Conservation (phyloP, 2,797 vertebrate species). For the Rhadinocentrus ornatus region DNA sequence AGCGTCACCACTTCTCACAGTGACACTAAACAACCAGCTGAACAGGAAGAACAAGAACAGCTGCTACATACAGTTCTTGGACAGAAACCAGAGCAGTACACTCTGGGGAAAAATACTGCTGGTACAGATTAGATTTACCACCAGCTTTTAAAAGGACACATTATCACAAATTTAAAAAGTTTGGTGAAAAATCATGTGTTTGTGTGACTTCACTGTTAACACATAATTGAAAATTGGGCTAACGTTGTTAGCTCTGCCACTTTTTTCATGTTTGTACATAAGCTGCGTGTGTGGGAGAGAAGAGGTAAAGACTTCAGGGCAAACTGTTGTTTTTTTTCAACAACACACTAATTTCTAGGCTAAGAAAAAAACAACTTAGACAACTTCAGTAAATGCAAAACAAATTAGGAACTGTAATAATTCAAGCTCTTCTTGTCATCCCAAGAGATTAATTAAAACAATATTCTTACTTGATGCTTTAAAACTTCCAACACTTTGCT, state of each 20-base stretch:
- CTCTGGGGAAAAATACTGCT: conserved; percentile 25
- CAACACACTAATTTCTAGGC: not conserved
- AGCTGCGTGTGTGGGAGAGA: not conserved
- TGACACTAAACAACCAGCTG: conserved; percentile 43
- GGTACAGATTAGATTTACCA: not conserved
- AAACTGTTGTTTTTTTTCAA: not conserved
- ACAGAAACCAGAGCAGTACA: conserved; percentile 38
- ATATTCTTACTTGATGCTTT: not conserved
- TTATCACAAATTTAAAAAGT: not conserved
- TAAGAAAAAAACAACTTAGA: not conserved
- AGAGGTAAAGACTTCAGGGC: not conserved
- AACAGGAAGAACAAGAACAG: conserved; percentile 63
- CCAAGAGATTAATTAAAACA: not conserved
- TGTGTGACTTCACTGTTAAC: not conserved
- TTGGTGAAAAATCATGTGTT: not conserved
- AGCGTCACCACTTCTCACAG: conserved; percentile 40
- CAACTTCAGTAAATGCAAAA: not conserved
- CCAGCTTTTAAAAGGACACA: conserved; percentile 9
- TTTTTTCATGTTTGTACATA: conserved; percentile 1
- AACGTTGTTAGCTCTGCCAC: conserved; percentile 18
- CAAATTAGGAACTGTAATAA: not conserved
- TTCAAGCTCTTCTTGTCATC: not conserved
- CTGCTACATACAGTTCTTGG: conserved; percentile 12
- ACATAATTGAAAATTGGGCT: not conserved
- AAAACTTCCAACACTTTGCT: no score